These are phyloP conservation scores for Epirrhoe alternata DNA, from an alignment of 2,888 invertebrate species.

Conservation along the genomic window DNA sequence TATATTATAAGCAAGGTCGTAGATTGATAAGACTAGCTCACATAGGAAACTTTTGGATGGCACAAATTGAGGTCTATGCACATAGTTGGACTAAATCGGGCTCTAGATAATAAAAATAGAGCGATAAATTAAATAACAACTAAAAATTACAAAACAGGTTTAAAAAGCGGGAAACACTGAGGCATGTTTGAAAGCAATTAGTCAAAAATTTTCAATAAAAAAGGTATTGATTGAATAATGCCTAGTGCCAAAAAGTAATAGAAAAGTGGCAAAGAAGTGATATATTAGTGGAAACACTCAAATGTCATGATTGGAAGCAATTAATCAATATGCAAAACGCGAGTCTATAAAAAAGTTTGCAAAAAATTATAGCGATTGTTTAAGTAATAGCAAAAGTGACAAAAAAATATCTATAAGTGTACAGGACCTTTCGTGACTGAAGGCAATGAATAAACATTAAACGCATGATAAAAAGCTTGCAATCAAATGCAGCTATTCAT, in stretches of 20 bases:
- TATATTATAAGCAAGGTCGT: too few species aligned
- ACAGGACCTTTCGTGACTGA: conserved; percentile 28
- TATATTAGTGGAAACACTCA: conserved; percentile 19
- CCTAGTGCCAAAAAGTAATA: conserved; percentile 10
- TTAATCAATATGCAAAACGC: too few species aligned
- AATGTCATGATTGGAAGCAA: conserved; percentile 1
- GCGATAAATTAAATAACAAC: conserved; percentile 20
- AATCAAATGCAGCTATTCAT: neutral
- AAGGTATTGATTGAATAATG: too few species aligned
- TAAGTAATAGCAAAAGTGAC: neutral
- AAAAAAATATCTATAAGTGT: neutral
- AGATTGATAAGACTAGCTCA: too few species aligned
- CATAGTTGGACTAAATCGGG: too few species aligned
- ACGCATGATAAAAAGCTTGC: neutral
- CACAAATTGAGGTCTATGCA: too few species aligned
- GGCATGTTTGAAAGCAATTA: too few species aligned
- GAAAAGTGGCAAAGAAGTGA: neutral
- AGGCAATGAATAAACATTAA: conserved; percentile 36
- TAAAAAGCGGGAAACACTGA: conserved; percentile 21
- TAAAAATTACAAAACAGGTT: neutral
- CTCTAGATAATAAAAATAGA: neutral
- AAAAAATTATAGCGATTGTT: neutral
- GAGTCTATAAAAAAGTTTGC: too few species aligned
- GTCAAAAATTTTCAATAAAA: too few species aligned
- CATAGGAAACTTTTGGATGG: too few species aligned